Evolutionary conservation across 2,888 invertebrate species (phyloP), one percentile per base, ranked within the genome.

Genomic region (Panzeria rudis): DNA sequence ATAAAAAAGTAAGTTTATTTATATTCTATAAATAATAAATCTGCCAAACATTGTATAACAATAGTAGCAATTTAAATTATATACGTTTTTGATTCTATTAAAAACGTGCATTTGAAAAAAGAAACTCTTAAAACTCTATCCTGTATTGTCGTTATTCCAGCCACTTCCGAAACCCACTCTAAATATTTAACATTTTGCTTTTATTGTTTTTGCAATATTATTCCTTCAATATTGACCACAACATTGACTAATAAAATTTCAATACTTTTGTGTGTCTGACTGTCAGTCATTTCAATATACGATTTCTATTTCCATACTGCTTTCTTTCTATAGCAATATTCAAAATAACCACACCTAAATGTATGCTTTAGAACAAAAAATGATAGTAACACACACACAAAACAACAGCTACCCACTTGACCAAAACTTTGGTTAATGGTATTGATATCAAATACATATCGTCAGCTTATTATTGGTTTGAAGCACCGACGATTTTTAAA

Each of bases 181-280:
- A n/a, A n/a, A n/a, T n/a, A n/a, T n/a, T n/a, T n/a, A n/a, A 35
- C n/a, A 20, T 44, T 41, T 25, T 29, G 2, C 20, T 73, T 66
- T 35, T 32, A 0, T 6, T 47, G 0, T 38, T 17, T 41, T 23
- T 56, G 44, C 32, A 25, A 61, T 62, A 75, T 69, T 41, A 61
- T 69, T 61, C 7, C 50, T 44, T 11, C 23, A 75, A 61, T 73
- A 71, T 78, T 72, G 83, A 83, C 73, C 73, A 78, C 78, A 83
- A 78, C 54, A 78, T 35, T 50, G 77, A 23, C 41, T 77, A 52
- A 50, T 59, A 59, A 66, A 71, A 66, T 35, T 61, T 73, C 47
- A 68, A 77, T 77, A 76, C 47, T 38, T 73, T 3, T 44, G 62
- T 66, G 41, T 41, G 61, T 23, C 35, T 20, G 23, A 15, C 23